Percentiles rank a stretch among this genome's conserved stretches.
phyloP scores from a whole-genome alignment of 2,888 invertebrate genomes.

The Ennomos quercinarius region DNA sequence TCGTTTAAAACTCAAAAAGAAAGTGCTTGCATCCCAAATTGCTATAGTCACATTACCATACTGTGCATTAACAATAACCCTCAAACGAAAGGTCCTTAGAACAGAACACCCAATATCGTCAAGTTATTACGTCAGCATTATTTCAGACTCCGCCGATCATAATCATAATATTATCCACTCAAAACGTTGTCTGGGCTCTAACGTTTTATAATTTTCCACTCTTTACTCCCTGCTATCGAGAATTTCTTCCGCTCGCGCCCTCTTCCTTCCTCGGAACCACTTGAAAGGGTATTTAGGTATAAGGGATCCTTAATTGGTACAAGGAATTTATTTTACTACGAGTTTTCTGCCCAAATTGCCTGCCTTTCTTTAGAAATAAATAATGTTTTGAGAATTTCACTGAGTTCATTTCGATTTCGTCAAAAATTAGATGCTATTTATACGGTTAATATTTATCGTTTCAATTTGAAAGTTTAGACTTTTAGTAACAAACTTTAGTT shows the following conservation, averaged over 20 bases:
- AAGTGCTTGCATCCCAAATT: neutral
- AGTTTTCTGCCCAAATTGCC: slow-evolving; percentile 57
- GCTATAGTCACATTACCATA: slow-evolving; percentile 16
- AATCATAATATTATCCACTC: slow-evolving; percentile 63
- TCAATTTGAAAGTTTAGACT: slow-evolving; percentile 15
- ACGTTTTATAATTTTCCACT: slow-evolving; percentile 78
- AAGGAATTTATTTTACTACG: slow-evolving; percentile 70
- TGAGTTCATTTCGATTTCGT: slow-evolving; percentile 32
- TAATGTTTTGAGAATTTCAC: slow-evolving; percentile 41
- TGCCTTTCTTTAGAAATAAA: slow-evolving; percentile 46
- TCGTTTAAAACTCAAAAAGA: slow-evolving; percentile 2
- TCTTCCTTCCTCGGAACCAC: slow-evolving; percentile 75
- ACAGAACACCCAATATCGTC: slow-evolving; percentile 33
- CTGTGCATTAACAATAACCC: slow-evolving; percentile 22
- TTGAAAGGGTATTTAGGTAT: slow-evolving; percentile 79
- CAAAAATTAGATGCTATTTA: slow-evolving; percentile 28
- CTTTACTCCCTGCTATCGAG: slow-evolving; percentile 75
- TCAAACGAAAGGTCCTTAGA: slow-evolving; percentile 18
- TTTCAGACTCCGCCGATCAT: slow-evolving; percentile 57
- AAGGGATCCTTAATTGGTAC: slow-evolving; percentile 79
- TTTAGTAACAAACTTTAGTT: too few species aligned
- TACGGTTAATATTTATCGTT: slow-evolving; percentile 19
- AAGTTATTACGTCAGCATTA: slow-evolving; percentile 46
- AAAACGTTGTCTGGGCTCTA: slow-evolving; percentile 62
- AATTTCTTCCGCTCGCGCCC: slow-evolving; percentile 78